phyloP scores from a whole-genome alignment of 2,888 invertebrate genomes.

The Vesta saturnalis region DNA sequence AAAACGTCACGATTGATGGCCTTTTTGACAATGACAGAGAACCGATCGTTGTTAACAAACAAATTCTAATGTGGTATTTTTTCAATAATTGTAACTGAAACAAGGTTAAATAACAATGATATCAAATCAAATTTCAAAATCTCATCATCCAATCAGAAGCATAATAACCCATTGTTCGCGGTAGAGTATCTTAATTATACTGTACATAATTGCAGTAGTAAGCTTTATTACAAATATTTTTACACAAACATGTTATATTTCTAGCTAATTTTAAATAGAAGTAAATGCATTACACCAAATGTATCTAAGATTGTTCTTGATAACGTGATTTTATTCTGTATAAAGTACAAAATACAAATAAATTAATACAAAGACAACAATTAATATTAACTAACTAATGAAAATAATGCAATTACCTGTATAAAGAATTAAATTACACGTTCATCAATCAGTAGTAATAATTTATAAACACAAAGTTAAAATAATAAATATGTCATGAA shows the following conservation, averaged over 20 bases:
- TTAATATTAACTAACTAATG: too few species aligned
- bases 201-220: not conserved
- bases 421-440: too few species aligned
- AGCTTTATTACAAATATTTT: not conserved
- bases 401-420: too few species aligned
- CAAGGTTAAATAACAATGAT: conserved; percentile 1
- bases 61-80: not conserved
- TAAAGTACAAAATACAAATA: too few species aligned
- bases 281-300: too few species aligned
- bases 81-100: not conserved
- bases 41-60: not conserved
- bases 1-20: not conserved
- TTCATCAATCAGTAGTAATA: too few species aligned
- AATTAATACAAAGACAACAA: too few species aligned
- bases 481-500: too few species aligned
- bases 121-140: conserved; percentile 2
- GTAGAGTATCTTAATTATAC: not conserved
- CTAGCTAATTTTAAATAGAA: too few species aligned
- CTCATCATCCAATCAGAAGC: not conserved
- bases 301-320: too few species aligned
- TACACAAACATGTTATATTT: not conserved
- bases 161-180: conserved; percentile 2
- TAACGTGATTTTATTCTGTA: too few species aligned
- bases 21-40: not conserved
- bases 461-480: too few species aligned